Conservation (phyloP, 1,140 invertebrate genomes). For the Drosophila bipectinata region DNA sequence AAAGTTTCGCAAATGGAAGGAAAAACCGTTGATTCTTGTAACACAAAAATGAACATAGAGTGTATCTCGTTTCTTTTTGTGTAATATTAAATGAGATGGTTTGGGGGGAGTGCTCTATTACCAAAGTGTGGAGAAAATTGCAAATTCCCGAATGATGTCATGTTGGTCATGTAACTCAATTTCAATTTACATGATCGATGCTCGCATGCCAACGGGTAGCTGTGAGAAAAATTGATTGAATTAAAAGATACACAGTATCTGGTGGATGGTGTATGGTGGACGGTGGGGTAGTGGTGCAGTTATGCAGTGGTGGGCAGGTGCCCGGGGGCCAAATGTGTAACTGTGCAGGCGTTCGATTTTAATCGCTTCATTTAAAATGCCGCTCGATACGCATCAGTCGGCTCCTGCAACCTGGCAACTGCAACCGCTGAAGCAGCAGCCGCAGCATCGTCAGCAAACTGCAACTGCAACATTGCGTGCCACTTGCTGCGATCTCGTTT, state of each 20-base stretch:
- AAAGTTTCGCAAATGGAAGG: background rate
- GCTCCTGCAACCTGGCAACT: conserved; percentile 26
- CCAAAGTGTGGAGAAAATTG: conserved; percentile 33
- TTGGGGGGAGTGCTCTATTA: conserved; percentile 20
- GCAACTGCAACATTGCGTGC: conserved; percentile 64
- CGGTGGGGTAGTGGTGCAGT: background rate
- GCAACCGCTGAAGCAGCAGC: background rate
- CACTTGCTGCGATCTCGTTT: conserved; percentile 80
- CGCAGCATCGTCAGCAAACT: no score
- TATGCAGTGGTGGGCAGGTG: conserved; percentile 21
- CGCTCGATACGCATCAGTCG: conserved; percentile 78
- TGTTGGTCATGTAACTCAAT: conserved; percentile 66
- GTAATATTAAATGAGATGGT: conserved; percentile 3
- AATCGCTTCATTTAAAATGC: conserved; percentile 81
- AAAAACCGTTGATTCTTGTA: background rate
- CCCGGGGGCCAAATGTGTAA: conserved; percentile 59
- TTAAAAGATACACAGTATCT: conserved; percentile 64
- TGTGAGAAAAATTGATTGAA: conserved; percentile 79
- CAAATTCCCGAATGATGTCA: conserved; percentile 69
- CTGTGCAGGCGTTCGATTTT: conserved; percentile 79
- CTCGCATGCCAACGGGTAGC: conserved; percentile 52
- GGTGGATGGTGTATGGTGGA: conserved; percentile 3
- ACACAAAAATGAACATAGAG: background rate
- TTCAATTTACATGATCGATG: conserved; percentile 71
- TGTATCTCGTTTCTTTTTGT: conserved; percentile 5